These are phyloP conservation scores for Notoglanidium macrostoma DNA, from an alignment of 2,797 vertebrate genomes.

Conservation along the genomic window DNA sequence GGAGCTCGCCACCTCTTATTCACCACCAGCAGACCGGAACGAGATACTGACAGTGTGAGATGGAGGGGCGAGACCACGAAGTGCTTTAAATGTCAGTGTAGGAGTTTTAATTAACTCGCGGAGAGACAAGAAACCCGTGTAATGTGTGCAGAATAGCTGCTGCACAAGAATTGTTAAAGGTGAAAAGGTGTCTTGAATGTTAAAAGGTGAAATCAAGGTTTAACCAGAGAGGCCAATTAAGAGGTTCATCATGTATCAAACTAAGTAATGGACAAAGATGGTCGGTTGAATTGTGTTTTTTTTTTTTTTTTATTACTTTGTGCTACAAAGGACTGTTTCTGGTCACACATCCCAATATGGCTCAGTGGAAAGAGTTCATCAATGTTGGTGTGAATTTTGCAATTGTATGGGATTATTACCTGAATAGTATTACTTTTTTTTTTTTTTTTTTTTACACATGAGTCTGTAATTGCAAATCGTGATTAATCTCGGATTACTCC, in stretches of 20 bases:
- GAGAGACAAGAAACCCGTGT: not conserved
- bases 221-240: not conserved
- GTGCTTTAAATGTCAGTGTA: not conserved
- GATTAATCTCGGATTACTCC: not conserved
- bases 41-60: not conserved
- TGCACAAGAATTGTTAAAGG: not conserved
- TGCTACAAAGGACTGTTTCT: not conserved
- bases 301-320: not conserved
- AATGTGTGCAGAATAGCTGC: conserved; percentile 2
- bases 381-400: not conserved
- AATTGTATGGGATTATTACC: not conserved
- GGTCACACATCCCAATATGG: not conserved
- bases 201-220: not conserved
- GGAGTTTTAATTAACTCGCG: conserved; percentile 7
- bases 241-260: not conserved
- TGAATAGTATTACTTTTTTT: too few species aligned
- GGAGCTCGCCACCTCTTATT: not conserved
- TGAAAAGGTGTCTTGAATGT: conserved; percentile 7
- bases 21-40: not conserved
- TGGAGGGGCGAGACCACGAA: not conserved
- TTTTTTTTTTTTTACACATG: too few species aligned
- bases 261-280: not conserved
- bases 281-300: not conserved
- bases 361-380: not conserved
- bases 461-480: not conserved